A percentile compares a stretch with the other conserved stretches of the same genome.
Evolutionary conservation across 2,888 invertebrate species (phyloP).

Genomic region (Epistrophella euchroma): DNA sequence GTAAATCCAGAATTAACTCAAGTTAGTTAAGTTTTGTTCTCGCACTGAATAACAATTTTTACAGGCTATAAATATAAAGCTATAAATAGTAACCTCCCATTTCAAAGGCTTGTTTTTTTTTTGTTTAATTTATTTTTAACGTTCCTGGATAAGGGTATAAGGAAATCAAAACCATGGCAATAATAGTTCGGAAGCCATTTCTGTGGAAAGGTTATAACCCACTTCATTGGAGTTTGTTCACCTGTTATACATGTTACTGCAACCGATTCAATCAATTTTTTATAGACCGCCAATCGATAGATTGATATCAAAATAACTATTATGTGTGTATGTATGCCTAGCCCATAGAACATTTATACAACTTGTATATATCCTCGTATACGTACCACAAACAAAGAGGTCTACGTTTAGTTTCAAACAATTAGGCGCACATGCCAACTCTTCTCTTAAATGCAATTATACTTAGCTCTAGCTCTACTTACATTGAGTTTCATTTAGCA

Average conservation of each 20-base stretch:
- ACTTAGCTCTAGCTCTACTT: not conserved
- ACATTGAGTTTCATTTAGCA: not conserved
- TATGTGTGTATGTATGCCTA: not conserved
- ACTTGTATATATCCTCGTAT: not conserved
- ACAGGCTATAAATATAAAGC: too few relatives aligned
- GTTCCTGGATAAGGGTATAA: not conserved
- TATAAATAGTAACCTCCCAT: not conserved
- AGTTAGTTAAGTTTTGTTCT: too few relatives aligned
- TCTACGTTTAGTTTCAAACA: slow-evolving; percentile 16
- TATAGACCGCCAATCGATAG: slow-evolving; percentile 12
- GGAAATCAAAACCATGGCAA: not conserved
- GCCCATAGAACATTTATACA: not conserved
- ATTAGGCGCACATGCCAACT: not conserved
- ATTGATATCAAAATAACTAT: slow-evolving; percentile 18
- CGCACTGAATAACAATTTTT: too few relatives aligned
- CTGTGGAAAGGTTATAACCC: not conserved
- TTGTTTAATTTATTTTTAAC: too few relatives aligned
- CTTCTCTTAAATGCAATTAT: not conserved
- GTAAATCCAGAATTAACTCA: too few relatives aligned
- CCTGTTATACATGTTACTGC: not conserved
- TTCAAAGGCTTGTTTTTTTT: not conserved
- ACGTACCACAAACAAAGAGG: not conserved
- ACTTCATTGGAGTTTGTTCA: not conserved
- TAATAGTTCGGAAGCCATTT: not conserved
- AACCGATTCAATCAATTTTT: slow-evolving; percentile 17